Evolutionary conservation across 2,888 invertebrate species (phyloP).

Genomic region (Acanthosepion esculentum): DNA sequence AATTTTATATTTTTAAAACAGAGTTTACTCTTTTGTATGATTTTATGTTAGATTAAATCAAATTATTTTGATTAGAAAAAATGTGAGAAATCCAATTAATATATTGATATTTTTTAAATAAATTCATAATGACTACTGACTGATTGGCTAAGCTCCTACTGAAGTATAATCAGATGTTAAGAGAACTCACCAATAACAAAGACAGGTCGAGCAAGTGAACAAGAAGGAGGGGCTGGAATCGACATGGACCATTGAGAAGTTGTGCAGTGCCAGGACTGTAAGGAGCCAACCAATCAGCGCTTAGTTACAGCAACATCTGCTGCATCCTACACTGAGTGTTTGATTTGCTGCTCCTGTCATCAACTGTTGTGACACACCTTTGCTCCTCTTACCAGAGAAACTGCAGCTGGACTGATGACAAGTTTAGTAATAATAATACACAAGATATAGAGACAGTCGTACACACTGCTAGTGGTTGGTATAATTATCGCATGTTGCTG

Average conservation of each 20-base stretch:
- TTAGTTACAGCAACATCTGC: constrained; percentile 39
- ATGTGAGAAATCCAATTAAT: not conserved
- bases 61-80: not conserved
- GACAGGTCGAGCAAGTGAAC: constrained; percentile 40
- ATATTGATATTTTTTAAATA: not conserved
- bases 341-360: constrained; percentile 23
- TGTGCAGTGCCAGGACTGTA: constrained; percentile 3
- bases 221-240: constrained; percentile 43
- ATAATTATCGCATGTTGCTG: not conserved
- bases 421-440: constrained; percentile 25
- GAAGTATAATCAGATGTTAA: constrained; percentile 39
- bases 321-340: constrained; percentile 25
- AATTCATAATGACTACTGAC: not conserved
- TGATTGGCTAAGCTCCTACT: constrained; percentile 1
- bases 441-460: not conserved
- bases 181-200: constrained; percentile 42
- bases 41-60: not conserved
- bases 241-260: constrained; percentile 42
- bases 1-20: not conserved
- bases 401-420: constrained; percentile 22
- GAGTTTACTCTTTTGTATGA: not conserved
- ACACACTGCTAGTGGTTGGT: not conserved
- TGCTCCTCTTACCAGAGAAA: not conserved
- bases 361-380: not conserved
- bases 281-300: constrained; percentile 45